Evolutionary conservation across 2,888 invertebrate genomes (phyloP).

Genomic region (Margaritifera margaritifera): DNA sequence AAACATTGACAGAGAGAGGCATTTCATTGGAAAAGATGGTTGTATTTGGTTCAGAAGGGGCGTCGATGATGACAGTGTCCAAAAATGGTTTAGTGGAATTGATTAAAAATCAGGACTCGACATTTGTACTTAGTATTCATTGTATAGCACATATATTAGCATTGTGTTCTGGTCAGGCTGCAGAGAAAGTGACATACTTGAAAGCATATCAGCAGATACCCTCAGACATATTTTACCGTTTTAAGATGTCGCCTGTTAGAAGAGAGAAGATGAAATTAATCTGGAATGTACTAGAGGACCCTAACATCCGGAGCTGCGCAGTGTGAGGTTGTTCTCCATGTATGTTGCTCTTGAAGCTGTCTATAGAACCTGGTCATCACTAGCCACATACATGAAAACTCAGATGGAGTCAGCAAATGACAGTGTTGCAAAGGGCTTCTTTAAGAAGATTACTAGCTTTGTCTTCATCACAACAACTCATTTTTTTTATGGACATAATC

Average conservation of each 20-base stretch:
- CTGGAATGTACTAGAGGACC: background rate
- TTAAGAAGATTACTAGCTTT: background rate
- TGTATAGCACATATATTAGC: constrained; percentile 10
- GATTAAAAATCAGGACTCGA: constrained; percentile 1
- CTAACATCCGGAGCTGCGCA: constrained; percentile 11
- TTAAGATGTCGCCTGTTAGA: constrained; percentile 10
- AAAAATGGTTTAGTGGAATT: constrained; percentile 12
- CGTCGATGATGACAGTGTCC: constrained; percentile 3
- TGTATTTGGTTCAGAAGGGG: constrained; percentile 7
- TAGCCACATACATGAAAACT: constrained; percentile 12
- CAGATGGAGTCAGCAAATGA: constrained; percentile 1
- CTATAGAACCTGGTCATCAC: constrained; percentile 14
- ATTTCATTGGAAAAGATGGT: background rate
- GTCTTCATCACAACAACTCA: background rate
- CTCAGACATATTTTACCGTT: constrained; percentile 7
- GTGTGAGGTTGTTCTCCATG: constrained; percentile 14
- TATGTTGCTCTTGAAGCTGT: constrained; percentile 16
- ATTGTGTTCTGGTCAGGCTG: constrained; percentile 6
- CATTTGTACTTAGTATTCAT: constrained; percentile 8
- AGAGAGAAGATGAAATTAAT: constrained; percentile 10
- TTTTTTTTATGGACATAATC: background rate
- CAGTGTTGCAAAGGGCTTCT: background rate
- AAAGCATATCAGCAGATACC: constrained; percentile 1
- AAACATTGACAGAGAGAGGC: background rate
- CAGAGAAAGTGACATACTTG: constrained; percentile 9